These are phyloP conservation scores for Gymnocephalus cernua DNA, from an alignment of 2,113 vertebrate genomes.

Conservation along the genomic window DNA sequence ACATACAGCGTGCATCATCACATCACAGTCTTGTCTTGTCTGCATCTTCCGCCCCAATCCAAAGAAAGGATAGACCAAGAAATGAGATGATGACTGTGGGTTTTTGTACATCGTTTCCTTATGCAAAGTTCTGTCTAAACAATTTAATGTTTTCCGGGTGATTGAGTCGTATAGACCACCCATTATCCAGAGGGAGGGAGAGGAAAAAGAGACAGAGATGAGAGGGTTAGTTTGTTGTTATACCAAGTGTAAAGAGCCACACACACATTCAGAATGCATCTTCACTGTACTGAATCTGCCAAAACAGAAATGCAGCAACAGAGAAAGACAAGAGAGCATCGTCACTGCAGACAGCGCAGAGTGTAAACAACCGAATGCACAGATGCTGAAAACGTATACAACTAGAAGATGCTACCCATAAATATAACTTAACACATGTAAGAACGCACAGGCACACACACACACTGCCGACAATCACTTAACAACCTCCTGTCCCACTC, in stretches of 20 bases:
- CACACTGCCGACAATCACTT: constrained; percentile 27
- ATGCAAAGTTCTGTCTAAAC: constrained; percentile 47
- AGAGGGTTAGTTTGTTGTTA: constrained; percentile 46
- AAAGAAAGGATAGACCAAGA: constrained; percentile 1
- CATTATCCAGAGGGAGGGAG: constrained; percentile 1
- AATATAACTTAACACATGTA: constrained; percentile 47
- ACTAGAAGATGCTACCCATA: constrained; percentile 30
- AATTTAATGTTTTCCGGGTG: constrained; percentile 54
- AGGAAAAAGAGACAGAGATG: constrained; percentile 24
- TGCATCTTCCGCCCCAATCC: neutral
- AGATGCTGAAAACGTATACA: constrained; percentile 56
- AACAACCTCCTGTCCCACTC: constrained; percentile 35
- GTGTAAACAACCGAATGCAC: constrained; percentile 51
- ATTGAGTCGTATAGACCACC: constrained; percentile 58
- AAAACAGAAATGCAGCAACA: constrained; percentile 11
- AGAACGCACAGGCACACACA: constrained; percentile 14
- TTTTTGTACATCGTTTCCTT: constrained; percentile 44
- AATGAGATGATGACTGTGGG: constrained; percentile 24
- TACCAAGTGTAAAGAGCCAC: constrained; percentile 28
- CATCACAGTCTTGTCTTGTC: neutral
- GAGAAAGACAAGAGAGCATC: neutral
- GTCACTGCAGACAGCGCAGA: neutral
- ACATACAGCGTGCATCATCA: neutral
- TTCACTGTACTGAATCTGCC: constrained; percentile 15
- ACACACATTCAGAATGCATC: constrained; percentile 47